Evolutionary conservation across 92 coral and sea anemone genomes (phyloP).

Genomic region (Bergia sp.): DNA sequence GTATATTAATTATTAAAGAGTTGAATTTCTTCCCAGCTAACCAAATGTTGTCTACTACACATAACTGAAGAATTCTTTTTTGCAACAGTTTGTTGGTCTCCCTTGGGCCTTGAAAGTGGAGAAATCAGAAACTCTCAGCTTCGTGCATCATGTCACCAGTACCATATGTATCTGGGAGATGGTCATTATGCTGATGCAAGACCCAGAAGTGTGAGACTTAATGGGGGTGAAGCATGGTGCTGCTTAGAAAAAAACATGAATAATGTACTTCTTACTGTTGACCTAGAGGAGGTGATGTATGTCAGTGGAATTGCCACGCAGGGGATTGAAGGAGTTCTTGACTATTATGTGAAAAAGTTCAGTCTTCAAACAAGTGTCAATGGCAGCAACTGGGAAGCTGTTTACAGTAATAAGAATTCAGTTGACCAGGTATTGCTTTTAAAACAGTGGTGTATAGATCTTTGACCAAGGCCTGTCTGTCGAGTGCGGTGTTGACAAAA

Average conservation of each 20-base stretch:
- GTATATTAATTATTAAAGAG: background rate
- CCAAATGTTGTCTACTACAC: background rate
- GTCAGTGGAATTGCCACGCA: constrained; percentile 27
- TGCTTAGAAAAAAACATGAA: background rate
- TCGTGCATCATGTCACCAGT: constrained; percentile 12
- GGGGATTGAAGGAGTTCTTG: constrained; percentile 32
- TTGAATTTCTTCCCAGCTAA: background rate
- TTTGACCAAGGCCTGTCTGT: too few relatives aligned
- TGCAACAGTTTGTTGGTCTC: constrained; percentile 11
- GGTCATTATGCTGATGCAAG: constrained; percentile 7
- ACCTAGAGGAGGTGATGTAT: constrained; percentile 8
- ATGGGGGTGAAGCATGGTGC: constrained; percentile 26
- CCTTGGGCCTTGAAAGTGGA: constrained; percentile 37
- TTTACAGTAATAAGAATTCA: constrained; percentile 13
- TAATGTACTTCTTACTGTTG: constrained; percentile 9
- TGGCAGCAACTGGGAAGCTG: constrained; percentile 22
- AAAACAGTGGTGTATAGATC: background rate
- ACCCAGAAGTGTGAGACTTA: constrained; percentile 14
- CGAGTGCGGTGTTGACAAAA: too few relatives aligned
- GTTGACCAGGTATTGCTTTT: background rate
- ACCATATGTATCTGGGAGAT: constrained; percentile 7
- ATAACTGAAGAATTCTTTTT: background rate
- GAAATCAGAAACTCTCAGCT: constrained; percentile 26
- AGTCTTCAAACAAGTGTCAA: background rate
- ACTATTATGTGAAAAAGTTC: constrained; percentile 21